Evolutionary conservation across 2,888 invertebrate genomes (phyloP), one percentile per base, ranked within the genome.

Genomic region (Epinotia brunnichana): DNA sequence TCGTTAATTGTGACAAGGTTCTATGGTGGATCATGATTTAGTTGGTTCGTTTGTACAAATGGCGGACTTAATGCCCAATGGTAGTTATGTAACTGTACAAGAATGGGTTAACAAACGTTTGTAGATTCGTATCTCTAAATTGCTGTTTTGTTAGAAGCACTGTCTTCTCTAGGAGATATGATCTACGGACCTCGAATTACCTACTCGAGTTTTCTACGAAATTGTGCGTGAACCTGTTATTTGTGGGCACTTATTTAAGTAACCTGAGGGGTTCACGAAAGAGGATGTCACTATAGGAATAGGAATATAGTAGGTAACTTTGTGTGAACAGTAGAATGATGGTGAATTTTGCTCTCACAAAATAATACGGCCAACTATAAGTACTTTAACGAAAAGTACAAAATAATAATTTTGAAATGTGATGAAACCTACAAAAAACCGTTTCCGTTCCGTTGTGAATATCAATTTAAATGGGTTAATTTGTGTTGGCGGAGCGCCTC

Each of bases 121-220:
- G 57, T 48, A 67, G 72, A 72, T 72, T 10, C 13, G n/a, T 67
- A 72, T 72, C 72, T 56, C 56, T 9, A 72, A 72, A 72, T 72
- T 68, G 67, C 61, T 60, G 71, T 72, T 67, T 72, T 71, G 71
- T 67, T 72, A 48, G 24, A 41, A 39, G n/a, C 48, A 51, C 17
- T 41, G 48, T 35, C 39, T 71, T 51, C 66, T 67, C 67, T 68
- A 66, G 44, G 35, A 48, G 72, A 72, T 72, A 68, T 11, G 56
- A 72, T 72, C 56, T 44, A 35, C 17, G 39, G 19, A 21, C 53
- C 48, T 48, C 24, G 56, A 68, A 61, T 68, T 56, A 68, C n/a
- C n/a, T n/a, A n/a, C 61, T 62, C 39, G 39, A 51, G 68, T 68
- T 51, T 72, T 67, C 72, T 57, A 35, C 21, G 67, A 72, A 72